Evolutionary conservation across 2,113 vertebrate genomes (phyloP).

Genomic region (Boleophthalmus pectinirostris): DNA sequence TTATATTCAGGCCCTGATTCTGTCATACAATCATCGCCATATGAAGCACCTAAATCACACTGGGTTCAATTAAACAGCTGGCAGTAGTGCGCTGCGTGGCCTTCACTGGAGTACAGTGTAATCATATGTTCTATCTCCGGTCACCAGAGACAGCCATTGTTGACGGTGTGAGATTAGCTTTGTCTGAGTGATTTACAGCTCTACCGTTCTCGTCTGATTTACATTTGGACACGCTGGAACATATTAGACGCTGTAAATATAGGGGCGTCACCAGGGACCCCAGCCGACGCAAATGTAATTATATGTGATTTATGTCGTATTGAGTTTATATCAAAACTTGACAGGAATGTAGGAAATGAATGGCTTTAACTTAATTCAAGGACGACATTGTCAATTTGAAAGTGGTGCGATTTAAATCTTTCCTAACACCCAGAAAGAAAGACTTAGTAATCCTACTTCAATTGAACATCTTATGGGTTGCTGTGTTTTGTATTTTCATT

Average conservation of each 20-base stretch:
- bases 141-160: slow-evolving; percentile 20
- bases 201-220: slow-evolving; percentile 17
- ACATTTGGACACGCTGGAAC: slow-evolving; percentile 23
- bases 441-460: slow-evolving; percentile 11
- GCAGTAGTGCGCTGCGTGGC: not conserved
- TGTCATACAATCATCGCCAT: not conserved
- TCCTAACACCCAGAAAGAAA: slow-evolving; percentile 1
- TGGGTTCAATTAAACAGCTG: not conserved
- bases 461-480: not conserved
- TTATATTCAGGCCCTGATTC: not conserved
- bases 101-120: not conserved
- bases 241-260: slow-evolving; percentile 15
- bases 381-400: not conserved
- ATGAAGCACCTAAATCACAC: not conserved
- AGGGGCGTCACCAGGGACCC: slow-evolving; percentile 1
- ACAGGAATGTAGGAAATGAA: not conserved
- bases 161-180: slow-evolving; percentile 38
- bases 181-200: slow-evolving; percentile 41
- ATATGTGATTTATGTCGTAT: slow-evolving; percentile 15
- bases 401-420: slow-evolving; percentile 6
- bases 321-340: slow-evolving; percentile 4
- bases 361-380: not conserved
- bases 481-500: not conserved
- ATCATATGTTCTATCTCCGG: slow-evolving; percentile 1
- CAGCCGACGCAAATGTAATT: slow-evolving; percentile 6